These are phyloP conservation scores for Cybosia mesomella DNA, from an alignment of 2,888 invertebrate genomes.

Conservation along the genomic window DNA sequence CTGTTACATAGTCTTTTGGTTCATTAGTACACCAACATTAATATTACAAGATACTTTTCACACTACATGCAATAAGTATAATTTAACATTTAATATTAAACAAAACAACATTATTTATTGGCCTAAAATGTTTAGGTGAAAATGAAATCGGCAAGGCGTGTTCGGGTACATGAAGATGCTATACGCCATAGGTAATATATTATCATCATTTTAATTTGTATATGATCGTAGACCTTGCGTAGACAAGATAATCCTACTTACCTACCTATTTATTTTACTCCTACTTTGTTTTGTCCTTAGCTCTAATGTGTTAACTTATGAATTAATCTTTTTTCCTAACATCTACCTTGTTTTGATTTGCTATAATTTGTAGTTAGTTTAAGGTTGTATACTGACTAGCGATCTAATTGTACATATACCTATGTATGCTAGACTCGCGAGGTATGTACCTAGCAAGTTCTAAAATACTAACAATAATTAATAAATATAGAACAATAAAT, in stretches of 20 bases:
- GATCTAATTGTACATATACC: conserved; percentile 25
- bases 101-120: conserved; percentile 68
- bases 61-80: conserved; percentile 8
- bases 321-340: conserved; percentile 40
- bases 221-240: conserved; percentile 69
- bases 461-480: conserved; percentile 8
- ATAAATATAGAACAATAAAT: conserved; percentile 2
- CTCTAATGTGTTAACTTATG: conserved; percentile 42
- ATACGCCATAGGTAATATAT: conserved; percentile 85
- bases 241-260: conserved; percentile 58
- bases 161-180: conserved; percentile 86
- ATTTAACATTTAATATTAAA: conserved; percentile 31
- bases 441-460: background rate
- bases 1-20: conserved; percentile 30
- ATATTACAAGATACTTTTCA: background rate
- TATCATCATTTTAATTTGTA: conserved; percentile 67
- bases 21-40: conserved; percentile 16
- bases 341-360: conserved; percentile 48
- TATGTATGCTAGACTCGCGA: background rate
- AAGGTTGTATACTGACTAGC: conserved; percentile 39
- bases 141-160: conserved; percentile 86
- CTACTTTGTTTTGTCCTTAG: conserved; percentile 43
- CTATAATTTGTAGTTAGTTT: conserved; percentile 52
- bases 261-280: conserved; percentile 49
- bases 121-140: conserved; percentile 86